Evolutionary conservation across 2,113 vertebrate species (phyloP), one percentile per base, ranked within the genome.

Genomic region (Caracal caracal): DNA sequence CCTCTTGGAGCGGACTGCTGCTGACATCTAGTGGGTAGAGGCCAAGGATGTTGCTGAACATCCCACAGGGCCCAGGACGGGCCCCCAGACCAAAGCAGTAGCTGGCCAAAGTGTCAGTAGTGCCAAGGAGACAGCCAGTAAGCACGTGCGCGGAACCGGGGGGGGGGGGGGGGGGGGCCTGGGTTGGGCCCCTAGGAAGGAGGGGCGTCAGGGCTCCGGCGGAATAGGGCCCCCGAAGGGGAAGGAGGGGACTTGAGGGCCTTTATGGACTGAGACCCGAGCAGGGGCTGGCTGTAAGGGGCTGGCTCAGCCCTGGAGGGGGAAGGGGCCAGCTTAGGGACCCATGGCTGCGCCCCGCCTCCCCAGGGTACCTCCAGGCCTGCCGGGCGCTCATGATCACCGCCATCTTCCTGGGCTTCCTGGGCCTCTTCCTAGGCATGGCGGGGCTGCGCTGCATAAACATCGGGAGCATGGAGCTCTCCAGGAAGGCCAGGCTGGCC

Each of bases 331-430:
- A 3, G 56, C 51, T 49, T 53, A 37, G 85, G 79, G 61, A 85
- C 89, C 56, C n/a, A 92, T 66, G n/a, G 51, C 95, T 91, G 40
- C 0, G 5, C 47, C 20, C 26, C 22, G 20, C 73, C 26, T 88
- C 79, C 73, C 16, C 96, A 99, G 99, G 99, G 79, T 99, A 99
- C 70, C 92, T 99, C 94, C 99, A 99, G 96, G 99, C 99, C 2
- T 99, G 99, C 43, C 99, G 99, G 1, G 99, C 99, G 15, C 97
- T 99, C 90, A 99, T 99, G 99, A 99, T 99, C 87, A 96, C 98
- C 0, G 95, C 99, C 0, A 86, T 99, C 65, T 95, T 99, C 75
- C 76, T 99, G 65, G 99, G 99, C 17, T 97, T 98, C 81, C 98
- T 99, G 43, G 99, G 98, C 1, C 95, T 99, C 65, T 35, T 99